phyloP scores from a whole-genome alignment of 2,797 vertebrate genomes.

The Darevskia mixta region DNA sequence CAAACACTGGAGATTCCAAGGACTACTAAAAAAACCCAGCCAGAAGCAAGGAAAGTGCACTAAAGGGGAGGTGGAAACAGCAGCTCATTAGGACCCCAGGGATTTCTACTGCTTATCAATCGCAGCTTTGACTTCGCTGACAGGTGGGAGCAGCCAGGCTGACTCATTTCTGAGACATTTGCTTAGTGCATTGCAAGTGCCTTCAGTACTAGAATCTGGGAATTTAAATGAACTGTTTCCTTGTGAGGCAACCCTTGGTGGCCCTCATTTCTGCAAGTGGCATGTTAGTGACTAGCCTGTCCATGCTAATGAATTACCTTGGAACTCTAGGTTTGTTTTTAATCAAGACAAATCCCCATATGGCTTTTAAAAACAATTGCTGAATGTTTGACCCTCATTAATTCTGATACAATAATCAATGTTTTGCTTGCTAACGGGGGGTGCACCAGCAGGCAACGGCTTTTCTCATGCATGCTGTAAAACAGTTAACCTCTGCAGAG shows the following conservation, averaged over 20 bases:
- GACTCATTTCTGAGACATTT: no score
- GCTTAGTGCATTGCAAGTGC: no score
- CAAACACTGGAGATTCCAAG: no score
- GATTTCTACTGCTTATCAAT: no score
- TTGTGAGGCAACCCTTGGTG: background rate
- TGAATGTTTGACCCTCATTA: slow-evolving; percentile 2
- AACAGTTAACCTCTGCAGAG: background rate
- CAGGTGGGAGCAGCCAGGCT: no score
- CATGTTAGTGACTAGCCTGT: background rate
- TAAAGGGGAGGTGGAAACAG: no score
- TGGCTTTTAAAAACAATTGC: slow-evolving; percentile 18
- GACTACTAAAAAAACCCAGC: no score
- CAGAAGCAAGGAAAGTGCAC: no score
- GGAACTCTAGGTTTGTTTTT: background rate
- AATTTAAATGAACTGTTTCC: background rate
- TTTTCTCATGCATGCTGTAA: background rate
- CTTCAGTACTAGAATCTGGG: background rate
- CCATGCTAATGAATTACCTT: background rate
- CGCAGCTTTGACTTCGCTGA: no score
- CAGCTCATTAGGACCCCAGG: no score
- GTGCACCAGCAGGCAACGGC: background rate
- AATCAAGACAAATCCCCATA: background rate
- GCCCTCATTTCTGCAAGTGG: background rate
- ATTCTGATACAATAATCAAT: slow-evolving; percentile 2
- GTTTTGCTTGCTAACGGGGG: background rate